Base-by-base conservation (phyloP, 2,113 vertebrate species). In the Echinops telfairi region DNA sequence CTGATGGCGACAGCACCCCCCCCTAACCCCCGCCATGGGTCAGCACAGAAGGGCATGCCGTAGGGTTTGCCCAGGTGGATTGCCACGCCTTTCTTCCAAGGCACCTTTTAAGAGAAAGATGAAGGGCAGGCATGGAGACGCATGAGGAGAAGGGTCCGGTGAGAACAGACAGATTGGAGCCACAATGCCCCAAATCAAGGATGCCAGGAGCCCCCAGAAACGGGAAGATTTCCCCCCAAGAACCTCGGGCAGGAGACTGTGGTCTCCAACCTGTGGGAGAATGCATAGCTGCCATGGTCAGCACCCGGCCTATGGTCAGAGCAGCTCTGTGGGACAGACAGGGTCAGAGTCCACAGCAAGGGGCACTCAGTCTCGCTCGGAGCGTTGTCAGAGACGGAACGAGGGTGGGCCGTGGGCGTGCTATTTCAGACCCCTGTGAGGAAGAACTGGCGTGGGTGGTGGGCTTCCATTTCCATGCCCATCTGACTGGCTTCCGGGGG, bases 201-300 rank as follows among this genome's bases (percentile, higher is more conserved):
- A 12, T 2, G 0, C 57, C 36, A 14, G 57, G 27, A 19, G 58
- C 19, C 40, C 20, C 15, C 8, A 9, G n/a, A 70, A 40, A 27
- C 60, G 3, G n/a, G 53, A 47, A 43, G 23, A 66, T 19, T 29
- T 20, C 47, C 14, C 20, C 1, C 17, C 0, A 1, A 12, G n/a
- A 57, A 12, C 5, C 75, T 53, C 0, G 0, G 6, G 31, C 25
- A 82, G 31, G 1, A 10, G 5, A 10, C 47, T 0, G 2, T 23
- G 10, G n/a, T 9, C 47, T 53, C 47, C 47, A 10, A 53, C 47
- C 47, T 11, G 47, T 11, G 6, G 47, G 12, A 53, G 47, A 53
- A 53, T 53, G 47, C 47, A 53, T 9, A 53, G 47, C 47, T 10
- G 47, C 47, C 47, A 9, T 53, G 47, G 5, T 14, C 47, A 53